These are phyloP conservation scores for Eulemur macaco DNA, from an alignment of 2,113 vertebrate genomes.

Conservation along the genomic window DNA sequence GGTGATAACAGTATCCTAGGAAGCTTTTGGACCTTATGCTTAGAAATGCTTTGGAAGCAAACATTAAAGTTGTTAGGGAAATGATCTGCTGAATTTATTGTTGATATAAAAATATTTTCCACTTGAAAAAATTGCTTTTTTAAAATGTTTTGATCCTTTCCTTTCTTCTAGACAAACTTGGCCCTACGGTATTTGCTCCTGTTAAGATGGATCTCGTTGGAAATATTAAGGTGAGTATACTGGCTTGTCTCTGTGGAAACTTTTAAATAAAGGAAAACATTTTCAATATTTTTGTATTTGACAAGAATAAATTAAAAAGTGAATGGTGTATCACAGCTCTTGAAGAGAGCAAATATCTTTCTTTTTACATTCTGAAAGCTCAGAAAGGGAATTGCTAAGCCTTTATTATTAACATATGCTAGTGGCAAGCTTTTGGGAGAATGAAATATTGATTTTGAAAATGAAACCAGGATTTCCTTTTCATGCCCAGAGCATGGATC, in stretches of 20 bases:
- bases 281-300: background rate
- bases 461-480: background rate
- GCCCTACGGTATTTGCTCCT: conserved; percentile 97
- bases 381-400: background rate
- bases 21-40: background rate
- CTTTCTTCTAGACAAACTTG: conserved; percentile 92
- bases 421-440: background rate
- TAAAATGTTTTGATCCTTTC: conserved; percentile 13
- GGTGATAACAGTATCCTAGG: background rate
- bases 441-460: background rate
- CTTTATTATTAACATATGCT: background rate
- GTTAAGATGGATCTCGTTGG: conserved; percentile 99
- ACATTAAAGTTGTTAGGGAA: background rate
- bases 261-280: background rate
- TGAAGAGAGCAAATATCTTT: background rate
- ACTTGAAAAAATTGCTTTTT: background rate
- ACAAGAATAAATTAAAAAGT: background rate
- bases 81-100: conserved; percentile 1
- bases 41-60: conserved; percentile 26
- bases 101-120: background rate
- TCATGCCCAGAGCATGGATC: background rate
- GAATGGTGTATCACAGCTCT: background rate
- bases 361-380: background rate
- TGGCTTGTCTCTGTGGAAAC: background rate
- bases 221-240: conserved; percentile 94